Base-by-base conservation (phyloP, 2,888 invertebrate genomes). In the Acanthacorydalis orientalis region DNA sequence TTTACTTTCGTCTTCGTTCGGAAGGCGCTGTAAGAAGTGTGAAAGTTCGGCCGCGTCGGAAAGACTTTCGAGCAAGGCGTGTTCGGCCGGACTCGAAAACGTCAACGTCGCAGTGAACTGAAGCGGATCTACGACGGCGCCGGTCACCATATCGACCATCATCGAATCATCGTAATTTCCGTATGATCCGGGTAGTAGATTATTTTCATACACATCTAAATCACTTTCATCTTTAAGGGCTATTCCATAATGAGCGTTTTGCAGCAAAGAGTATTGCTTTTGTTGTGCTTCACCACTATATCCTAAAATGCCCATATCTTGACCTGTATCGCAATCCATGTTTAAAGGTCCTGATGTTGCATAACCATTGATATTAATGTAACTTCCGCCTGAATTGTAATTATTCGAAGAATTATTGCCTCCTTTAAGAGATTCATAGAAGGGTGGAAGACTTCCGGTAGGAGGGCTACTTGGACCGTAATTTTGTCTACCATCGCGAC, bases 401-500 rank as follows among this genome's bases (percentile, higher is more conserved):
- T 72, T 71, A 54, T 73, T 75, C 44, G 73, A 71, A 10, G 77
- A 74, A 53, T 78, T 80, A 58, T 83, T 85, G 11, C 86, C 85
- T 45, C 80, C 78, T 64, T 89, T 89, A 0, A 89, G 70, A 9
- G 85, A 85, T 65, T 88, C 88, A 63, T 88, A 88, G 59, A 89
- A 89, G 1, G 88, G 88, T n/a, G 89, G 89, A 51, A 89, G 68
- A 46, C 86, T 85, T 11, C 86, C 87, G 1, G 86, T 87, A 1
- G 88, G 88, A 46, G 88, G 88, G 56, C 87, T 88, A 55, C 85
- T 87, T 7, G 88, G 88, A 2, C 87, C 87, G 60, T 88, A 88
- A 62, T 87, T 86, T 50, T 85, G 82, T 44, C 88, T 75, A 1
- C 88, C 87, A 60, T 86, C 86, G 39, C 86, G 75, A 2, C 86